These are phyloP conservation scores for Melanostoma scalare DNA, from an alignment of 2,888 invertebrate species.

Conservation along the genomic window DNA sequence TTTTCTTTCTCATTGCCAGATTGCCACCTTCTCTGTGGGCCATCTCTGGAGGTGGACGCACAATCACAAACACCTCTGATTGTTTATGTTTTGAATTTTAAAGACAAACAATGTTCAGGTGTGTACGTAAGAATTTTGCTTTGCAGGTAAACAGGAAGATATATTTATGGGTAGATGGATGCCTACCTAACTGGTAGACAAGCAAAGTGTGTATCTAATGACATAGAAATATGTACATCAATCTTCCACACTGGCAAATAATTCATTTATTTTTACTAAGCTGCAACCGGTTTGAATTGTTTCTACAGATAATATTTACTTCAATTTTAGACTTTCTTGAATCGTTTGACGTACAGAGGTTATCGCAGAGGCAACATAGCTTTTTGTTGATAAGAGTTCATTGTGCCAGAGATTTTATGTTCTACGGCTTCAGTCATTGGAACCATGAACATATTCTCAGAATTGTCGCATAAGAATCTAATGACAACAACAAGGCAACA, in stretches of 20 bases:
- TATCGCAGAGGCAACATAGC: conserved; percentile 75
- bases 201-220: conserved; percentile 20
- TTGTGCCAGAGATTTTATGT: conserved; percentile 73
- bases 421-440: not conserved
- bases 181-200: conserved; percentile 16
- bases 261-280: not conserved
- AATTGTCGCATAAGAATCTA: conserved; percentile 27
- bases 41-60: no score
- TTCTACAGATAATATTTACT: not conserved
- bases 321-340: not conserved
- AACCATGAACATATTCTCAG: conserved; percentile 11
- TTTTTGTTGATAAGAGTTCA: conserved; percentile 77
- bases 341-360: conserved; percentile 72
- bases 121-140: no score
- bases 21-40: no score
- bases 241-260: no score
- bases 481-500: conserved; percentile 22
- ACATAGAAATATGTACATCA: no score
- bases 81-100: no score
- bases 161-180: no score
- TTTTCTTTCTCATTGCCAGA: no score
- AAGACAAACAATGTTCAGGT: no score
- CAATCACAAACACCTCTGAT: no score
- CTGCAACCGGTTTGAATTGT: not conserved
- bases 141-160: no score